Percentiles rank a stretch among this genome's conserved stretches.
These are phyloP conservation scores for Eupeodes corollae DNA, from an alignment of 1,140 invertebrate genomes.

Conservation along the genomic window DNA sequence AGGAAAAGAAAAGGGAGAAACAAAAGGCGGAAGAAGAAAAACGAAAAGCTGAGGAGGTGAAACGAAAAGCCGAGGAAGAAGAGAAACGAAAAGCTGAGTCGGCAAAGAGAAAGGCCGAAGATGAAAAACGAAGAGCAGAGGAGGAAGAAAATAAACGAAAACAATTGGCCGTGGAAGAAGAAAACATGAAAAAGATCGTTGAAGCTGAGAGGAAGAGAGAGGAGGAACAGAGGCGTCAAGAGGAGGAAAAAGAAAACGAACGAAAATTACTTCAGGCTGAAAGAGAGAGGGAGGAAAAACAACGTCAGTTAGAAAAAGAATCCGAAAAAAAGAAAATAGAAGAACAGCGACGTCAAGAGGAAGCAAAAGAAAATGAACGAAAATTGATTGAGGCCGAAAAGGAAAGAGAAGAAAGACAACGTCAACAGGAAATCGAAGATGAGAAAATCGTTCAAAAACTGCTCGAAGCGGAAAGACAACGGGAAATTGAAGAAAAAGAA, in stretches of 20 bases:
- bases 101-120: slow-evolving; percentile 5
- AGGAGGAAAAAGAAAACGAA: background rate
- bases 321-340: background rate
- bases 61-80: too few species aligned
- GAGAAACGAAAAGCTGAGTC: background rate
- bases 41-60: too few species aligned
- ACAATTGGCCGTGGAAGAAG: background rate
- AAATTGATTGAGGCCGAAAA: background rate
- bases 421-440: background rate
- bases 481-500: background rate
- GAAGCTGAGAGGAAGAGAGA: slow-evolving; percentile 6
- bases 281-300: slow-evolving; percentile 7
- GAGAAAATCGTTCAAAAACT: too few species aligned
- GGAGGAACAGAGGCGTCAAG: slow-evolving; percentile 2
- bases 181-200: background rate
- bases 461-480: background rate
- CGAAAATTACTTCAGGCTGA: too few species aligned
- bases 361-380: background rate
- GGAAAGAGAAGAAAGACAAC: background rate
- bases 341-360: background rate
- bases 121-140: slow-evolving; percentile 4
- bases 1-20: slow-evolving; percentile 8
- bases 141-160: slow-evolving; percentile 1
- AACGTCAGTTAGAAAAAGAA: slow-evolving; percentile 10
- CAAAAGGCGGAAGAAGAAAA: too few species aligned